Conservation (phyloP, 2,113 vertebrate species). For the Himantopus leucocephalus region DNA sequence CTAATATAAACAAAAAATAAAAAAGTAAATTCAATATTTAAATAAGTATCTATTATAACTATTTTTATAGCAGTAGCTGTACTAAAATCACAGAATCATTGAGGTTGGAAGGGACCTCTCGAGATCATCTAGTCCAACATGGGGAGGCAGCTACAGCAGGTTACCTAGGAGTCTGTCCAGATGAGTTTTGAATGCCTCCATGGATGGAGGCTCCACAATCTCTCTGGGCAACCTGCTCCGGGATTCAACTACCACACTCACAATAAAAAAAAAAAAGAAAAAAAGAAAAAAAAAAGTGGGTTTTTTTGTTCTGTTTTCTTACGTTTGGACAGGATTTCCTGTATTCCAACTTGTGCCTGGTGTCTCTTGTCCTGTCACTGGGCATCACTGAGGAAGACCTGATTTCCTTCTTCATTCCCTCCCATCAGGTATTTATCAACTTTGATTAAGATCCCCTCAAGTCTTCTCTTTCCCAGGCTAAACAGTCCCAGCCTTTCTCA, state of each 20-base stretch:
- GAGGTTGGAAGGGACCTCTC: not conserved
- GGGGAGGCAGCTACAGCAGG: not conserved
- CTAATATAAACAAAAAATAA: not conserved
- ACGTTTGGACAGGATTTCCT: accelerated
- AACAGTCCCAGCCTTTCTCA: not conserved
- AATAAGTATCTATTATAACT: not conserved
- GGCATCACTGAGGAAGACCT: not conserved
- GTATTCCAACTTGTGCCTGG: accelerated
- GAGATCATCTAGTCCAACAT: not conserved
- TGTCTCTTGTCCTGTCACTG: not conserved
- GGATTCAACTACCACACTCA: not conserved
- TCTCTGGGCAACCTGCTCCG: not conserved
- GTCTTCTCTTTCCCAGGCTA: not conserved
- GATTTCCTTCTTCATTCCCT: not conserved
- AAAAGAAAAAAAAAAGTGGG: no score
- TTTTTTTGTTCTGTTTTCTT: not conserved
- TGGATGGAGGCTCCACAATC: no score
- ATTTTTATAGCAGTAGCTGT: not conserved
- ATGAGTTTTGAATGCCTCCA: not conserved
- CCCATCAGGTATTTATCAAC: not conserved
- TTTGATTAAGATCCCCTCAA: not conserved
- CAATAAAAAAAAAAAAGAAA: no score
- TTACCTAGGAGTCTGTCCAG: not conserved
- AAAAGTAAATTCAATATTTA: not conserved
- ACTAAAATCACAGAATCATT: not conserved